Base-by-base conservation (phyloP, 2,797 vertebrate genomes). In the Meriones psammophilus region DNA sequence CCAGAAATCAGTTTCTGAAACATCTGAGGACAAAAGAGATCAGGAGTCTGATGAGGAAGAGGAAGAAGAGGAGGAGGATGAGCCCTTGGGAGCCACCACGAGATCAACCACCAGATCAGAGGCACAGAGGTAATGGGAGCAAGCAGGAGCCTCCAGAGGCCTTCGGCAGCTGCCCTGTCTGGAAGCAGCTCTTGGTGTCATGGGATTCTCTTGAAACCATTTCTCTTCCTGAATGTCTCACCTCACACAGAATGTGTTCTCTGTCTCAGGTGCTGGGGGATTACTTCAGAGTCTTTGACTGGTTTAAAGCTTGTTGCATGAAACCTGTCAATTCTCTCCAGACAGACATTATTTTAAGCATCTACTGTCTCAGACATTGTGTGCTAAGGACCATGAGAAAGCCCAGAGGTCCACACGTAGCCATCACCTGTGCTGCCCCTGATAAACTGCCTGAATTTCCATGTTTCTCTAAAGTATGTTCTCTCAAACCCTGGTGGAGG, bases 91-190 rank as follows among this genome's bases (percentile, higher is more conserved):
- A 97, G 99, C 99, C 50, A 99, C 99, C 58, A 99, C 99, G 0
- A 98, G 99, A 13, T 98, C 98, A 33, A 99, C 99, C 3, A 98
- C 99, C 88, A 99, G 99, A 54, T 98, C 99, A 90, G 99, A 99
- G 98, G 99, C 99, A 64, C 99, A 99, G 97, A 99, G 99, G 99
- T 99, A 99, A 98, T 3, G 17, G 39, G 79, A n/a, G 1, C 13
- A 36, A 17, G 26, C 1, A 8, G 33, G 71, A 5, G 64, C 50
- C 66, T 15, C 73, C 30, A 7, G 8, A 22, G 10, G 3, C 46
- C 84, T 14, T 20, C 26, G 1, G 74, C 66, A 15, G 17, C 86
- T 58, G 76, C n/a, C 76, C 39, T 8, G 0, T 46, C 60, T 2
- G 26, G 50, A 62, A 60, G 1, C 17, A 24, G 66, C 73, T n/a